Evolutionary conservation across 2,888 invertebrate species (phyloP).

Genomic region (Folsomia manolachei): DNA sequence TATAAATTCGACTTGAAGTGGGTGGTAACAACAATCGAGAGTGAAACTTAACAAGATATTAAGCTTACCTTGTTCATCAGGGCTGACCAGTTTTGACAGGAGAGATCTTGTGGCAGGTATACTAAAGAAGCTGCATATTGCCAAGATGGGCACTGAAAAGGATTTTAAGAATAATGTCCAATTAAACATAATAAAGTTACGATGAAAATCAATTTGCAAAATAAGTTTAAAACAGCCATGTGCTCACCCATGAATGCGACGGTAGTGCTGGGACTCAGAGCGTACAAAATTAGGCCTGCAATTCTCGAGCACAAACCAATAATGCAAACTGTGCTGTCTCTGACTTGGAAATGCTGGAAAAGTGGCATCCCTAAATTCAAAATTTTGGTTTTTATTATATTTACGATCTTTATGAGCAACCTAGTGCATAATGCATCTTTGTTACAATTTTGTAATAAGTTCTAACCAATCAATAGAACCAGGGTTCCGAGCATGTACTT

Average conservation of each 20-base stretch:
- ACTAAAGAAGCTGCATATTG: constrained; percentile 54
- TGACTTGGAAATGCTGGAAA: constrained; percentile 41
- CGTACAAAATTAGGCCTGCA: constrained; percentile 53
- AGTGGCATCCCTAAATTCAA: constrained; percentile 53
- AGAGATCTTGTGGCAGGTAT: constrained; percentile 55
- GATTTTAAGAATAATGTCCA: neutral
- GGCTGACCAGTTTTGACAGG: constrained; percentile 54
- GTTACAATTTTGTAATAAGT: too few relatives aligned
- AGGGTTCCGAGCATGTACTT: constrained; percentile 53
- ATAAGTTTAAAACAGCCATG: too few relatives aligned
- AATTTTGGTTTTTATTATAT: too few relatives aligned
- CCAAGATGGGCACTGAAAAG: constrained; percentile 52
- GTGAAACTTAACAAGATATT: neutral
- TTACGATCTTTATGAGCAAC: too few relatives aligned
- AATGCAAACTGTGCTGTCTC: constrained; percentile 53
- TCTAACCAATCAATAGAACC: constrained; percentile 51
- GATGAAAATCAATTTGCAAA: constrained; percentile 6
- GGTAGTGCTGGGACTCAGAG: constrained; percentile 52
- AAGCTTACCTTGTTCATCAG: constrained; percentile 55
- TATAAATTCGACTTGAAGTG: too few relatives aligned
- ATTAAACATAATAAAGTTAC: neutral
- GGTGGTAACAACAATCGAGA: too few relatives aligned
- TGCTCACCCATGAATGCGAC: constrained; percentile 54
- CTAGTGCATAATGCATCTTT: too few relatives aligned
- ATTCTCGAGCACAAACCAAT: constrained; percentile 54